Evolutionary conservation across 1,140 invertebrate genomes (phyloP), one percentile per base, ranked within the genome.

Genomic region (Ceratina japonica): DNA sequence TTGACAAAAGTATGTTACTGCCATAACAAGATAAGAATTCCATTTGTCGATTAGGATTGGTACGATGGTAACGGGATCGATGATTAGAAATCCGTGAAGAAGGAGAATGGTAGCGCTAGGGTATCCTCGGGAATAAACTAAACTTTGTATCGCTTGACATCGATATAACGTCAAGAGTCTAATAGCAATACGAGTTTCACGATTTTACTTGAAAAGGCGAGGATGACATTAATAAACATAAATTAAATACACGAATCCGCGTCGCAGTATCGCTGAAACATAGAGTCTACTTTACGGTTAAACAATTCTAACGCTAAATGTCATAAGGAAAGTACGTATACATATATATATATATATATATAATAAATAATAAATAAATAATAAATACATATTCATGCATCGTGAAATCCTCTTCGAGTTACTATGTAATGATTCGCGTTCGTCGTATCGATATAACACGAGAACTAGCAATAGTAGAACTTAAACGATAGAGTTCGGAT

Each of bases 1-100:
- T 61, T 20, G 18, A 71, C 44, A 54, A 63, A 78, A 72, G 58
- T 72, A 63, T 71, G 22, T 72, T 63, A 78, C 75, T 78, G 75
- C 75, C 75, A 72, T 37, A 63, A 24, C 3, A 59, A 59, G 18
- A 59, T 10, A 59, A 31, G 3, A 10, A n/a, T 0, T 51, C 22
- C 22, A 62, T 64, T 61, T 37, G 31, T 66, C 44, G 4, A 59
- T 37, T 44, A 72, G 49, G 51, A 63, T 71, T 20, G 52, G 31
- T 37, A 44, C 12, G n/a, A 56, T 20, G 66, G 51, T 31, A 20
- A 31, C 18, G 27, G 13, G 51, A 56, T 68, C 65, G 51, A 31
- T n/a, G 20, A 56, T 75, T 12, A 16, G 15, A 66, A 0, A 27
- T 37, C 58, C 16, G 52, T 16, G 18, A 61, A 20, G 49, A 15